A percentile compares a stretch with the other conserved stretches of the same genome.
Conservation (phyloP, 2,113 vertebrate genomes). For the Hippocampus mohnikei region DNA sequence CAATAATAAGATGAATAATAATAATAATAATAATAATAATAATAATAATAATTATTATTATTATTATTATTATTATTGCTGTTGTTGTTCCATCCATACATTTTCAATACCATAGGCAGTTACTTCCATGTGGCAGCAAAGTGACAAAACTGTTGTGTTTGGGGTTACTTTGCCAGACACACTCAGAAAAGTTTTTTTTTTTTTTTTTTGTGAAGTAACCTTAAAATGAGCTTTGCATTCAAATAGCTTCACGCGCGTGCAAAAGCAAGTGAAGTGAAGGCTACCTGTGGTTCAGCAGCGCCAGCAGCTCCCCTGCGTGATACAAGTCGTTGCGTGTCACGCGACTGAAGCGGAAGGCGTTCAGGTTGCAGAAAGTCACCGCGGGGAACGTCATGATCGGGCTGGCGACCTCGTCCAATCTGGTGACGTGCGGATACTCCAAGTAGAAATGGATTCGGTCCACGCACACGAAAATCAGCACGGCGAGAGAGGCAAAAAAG, state of each 20-base stretch:
- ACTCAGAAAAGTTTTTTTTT: too few species aligned
- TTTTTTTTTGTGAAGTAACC: too few species aligned
- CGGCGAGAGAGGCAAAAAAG: conserved; percentile 86
- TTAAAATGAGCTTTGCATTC: neutral
- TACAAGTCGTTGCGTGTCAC: conserved; percentile 96
- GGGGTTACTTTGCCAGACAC: too few species aligned
- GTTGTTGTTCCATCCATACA: too few species aligned
- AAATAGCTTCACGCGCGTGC: neutral
- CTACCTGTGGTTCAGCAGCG: conserved; percentile 93
- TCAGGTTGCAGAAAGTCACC: conserved; percentile 97
- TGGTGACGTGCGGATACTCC: conserved; percentile 95
- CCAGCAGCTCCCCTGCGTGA: conserved; percentile 93
- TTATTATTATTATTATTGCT: too few species aligned
- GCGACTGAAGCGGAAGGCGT: conserved; percentile 93
- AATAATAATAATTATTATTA: too few species aligned
- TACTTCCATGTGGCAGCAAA: too few species aligned
- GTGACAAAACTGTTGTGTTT: too few species aligned
- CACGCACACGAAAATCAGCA: conserved; percentile 87
- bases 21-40: too few species aligned
- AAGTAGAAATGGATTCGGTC: conserved; percentile 95
- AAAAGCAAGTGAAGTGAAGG: neutral
- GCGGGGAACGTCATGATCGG: conserved; percentile 88
- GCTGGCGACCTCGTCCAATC: conserved; percentile 89
- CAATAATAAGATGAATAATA: too few species aligned
- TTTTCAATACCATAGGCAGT: too few species aligned